A percentile compares a stretch with the other conserved stretches of the same genome.
Evolutionary conservation across 2,113 vertebrate genomes (phyloP).

Genomic region (Microtus montanus): DNA sequence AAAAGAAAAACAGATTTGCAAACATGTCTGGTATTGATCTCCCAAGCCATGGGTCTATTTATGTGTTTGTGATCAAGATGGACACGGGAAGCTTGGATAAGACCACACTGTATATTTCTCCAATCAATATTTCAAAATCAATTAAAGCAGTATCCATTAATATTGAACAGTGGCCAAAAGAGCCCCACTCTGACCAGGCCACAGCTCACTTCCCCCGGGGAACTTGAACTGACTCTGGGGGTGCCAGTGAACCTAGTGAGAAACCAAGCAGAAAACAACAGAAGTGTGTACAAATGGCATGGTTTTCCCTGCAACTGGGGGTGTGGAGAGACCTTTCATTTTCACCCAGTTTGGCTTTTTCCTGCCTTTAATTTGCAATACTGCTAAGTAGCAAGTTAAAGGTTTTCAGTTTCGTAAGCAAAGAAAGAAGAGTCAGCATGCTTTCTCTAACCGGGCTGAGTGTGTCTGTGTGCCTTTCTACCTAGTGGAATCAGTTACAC

Average conservation of each 20-base stretch:
- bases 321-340: constrained; percentile 52
- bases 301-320: constrained; percentile 51
- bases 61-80: constrained; percentile 30
- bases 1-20: not conserved
- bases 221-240: not conserved
- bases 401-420: constrained; percentile 68
- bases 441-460: constrained; percentile 31
- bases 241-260: constrained; percentile 31
- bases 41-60: not conserved
- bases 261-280: constrained; percentile 58
- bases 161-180: not conserved
- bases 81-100: not conserved
- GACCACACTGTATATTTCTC: constrained; percentile 45
- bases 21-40: constrained; percentile 14
- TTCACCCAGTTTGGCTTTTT: constrained; percentile 70
- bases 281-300: constrained; percentile 27
- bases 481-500: constrained; percentile 44
- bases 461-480: constrained; percentile 13
- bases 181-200: not conserved
- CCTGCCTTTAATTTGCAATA: constrained; percentile 59
- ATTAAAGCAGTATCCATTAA: constrained; percentile 23
- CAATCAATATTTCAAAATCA: constrained; percentile 55
- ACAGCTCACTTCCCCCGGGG: not conserved
- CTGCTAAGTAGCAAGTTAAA: constrained; percentile 71
- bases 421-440: constrained; percentile 50